Evolutionary conservation across 2,888 invertebrate species (phyloP).

Genomic region (Ametastegia equiseti): DNA sequence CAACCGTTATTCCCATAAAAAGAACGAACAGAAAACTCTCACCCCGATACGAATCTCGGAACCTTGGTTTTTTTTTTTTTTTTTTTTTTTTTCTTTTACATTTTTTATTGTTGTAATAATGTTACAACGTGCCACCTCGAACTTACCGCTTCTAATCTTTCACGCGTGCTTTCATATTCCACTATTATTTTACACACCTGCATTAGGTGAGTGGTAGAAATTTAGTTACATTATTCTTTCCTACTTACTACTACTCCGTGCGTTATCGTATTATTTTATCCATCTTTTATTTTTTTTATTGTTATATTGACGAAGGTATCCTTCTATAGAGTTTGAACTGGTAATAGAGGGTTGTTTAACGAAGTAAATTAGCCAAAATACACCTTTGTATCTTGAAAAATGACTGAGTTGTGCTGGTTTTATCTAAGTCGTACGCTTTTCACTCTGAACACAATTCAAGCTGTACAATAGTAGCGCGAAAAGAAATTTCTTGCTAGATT

Average conservation of each 20-base stretch:
- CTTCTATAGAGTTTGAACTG: no score
- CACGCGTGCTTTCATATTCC: constrained; percentile 8
- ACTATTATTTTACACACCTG: constrained; percentile 4
- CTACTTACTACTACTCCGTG: neutral
- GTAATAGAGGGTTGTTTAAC: no score
- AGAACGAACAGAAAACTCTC: constrained; percentile 37
- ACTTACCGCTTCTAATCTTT: neutral
- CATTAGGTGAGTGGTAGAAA: neutral
- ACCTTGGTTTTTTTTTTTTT: neutral
- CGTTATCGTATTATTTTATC: neutral
- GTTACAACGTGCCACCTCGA: neutral
- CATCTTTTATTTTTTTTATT: neutral
- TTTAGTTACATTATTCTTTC: neutral
- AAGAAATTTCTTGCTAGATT: no score
- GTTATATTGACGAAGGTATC: no score
- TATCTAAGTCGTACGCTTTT: no score
- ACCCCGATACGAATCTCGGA: constrained; percentile 32
- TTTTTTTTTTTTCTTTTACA: neutral
- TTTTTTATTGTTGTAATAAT: neutral
- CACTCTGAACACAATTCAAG: no score
- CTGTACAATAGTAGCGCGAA: no score
- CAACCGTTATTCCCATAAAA: constrained; percentile 35
- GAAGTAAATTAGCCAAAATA: no score
- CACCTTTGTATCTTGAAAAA: no score
- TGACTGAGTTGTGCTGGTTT: no score